Evolutionary conservation across 2,113 vertebrate genomes (phyloP).

Genomic region (Cavia aperea): DNA sequence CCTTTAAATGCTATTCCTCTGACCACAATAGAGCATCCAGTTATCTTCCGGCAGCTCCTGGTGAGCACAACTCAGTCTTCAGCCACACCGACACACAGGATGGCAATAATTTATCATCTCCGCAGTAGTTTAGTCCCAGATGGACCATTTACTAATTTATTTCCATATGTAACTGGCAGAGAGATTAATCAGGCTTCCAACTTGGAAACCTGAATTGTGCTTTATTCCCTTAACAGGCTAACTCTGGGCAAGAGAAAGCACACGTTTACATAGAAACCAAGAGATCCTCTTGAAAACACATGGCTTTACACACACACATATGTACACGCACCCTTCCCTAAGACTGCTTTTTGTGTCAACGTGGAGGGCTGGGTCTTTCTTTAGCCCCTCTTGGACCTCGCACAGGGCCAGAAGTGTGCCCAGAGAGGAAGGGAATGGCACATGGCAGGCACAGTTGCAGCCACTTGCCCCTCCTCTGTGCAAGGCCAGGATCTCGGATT

Average conservation of each 20-base stretch:
- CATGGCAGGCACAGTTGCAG: not conserved
- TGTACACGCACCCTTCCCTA: not conserved
- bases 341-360: not conserved
- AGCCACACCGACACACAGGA: constrained; percentile 68
- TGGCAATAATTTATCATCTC: constrained; percentile 80
- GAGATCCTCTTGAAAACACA: constrained; percentile 56
- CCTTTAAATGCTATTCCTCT: not conserved
- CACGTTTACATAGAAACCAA: constrained; percentile 66
- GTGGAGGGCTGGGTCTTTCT: not conserved
- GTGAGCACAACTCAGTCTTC: constrained; percentile 68
- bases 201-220: constrained; percentile 73
- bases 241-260: constrained; percentile 59
- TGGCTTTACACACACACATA: not conserved
- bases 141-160: constrained; percentile 81
- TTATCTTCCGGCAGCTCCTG: constrained; percentile 53
- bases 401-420: not conserved
- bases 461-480: not conserved
- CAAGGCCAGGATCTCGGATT: constrained; percentile 37
- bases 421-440: not conserved
- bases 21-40: constrained; percentile 39
- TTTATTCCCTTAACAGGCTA: constrained; percentile 73
- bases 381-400: not conserved
- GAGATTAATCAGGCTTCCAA: constrained; percentile 80
- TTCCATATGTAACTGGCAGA: constrained; percentile 84
- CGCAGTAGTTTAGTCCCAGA: constrained; percentile 77